Conservation (phyloP, 1,140 invertebrate genomes). For the Zaprionus ornatus region DNA sequence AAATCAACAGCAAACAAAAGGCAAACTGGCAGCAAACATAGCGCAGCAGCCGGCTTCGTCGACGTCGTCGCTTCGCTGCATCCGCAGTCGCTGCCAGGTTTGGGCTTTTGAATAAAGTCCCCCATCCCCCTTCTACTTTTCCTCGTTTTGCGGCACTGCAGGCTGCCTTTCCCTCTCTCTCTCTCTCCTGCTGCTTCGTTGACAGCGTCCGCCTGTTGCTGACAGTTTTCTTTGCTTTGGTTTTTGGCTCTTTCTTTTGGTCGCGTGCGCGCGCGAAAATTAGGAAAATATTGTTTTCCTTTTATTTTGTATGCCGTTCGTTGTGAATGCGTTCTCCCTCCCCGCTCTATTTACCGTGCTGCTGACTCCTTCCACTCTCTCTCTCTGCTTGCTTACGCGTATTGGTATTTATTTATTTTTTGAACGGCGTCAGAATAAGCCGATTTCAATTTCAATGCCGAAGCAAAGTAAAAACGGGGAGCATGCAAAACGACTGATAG, state of each 20-base stretch:
- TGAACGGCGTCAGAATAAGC: slow-evolving; percentile 41
- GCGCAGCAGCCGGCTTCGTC: not conserved
- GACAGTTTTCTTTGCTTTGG: slow-evolving; percentile 72
- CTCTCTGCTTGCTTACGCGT: slow-evolving; percentile 9
- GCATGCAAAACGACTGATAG: slow-evolving; percentile 7
- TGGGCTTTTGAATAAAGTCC: slow-evolving; percentile 1
- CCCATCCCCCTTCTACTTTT: not conserved
- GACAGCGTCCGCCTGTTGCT: slow-evolving; percentile 61
- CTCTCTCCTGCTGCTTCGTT: slow-evolving; percentile 23
- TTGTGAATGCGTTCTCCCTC: not conserved
- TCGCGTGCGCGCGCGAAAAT: slow-evolving; percentile 75
- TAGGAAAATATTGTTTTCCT: slow-evolving; percentile 79
- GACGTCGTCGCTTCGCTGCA: slow-evolving; percentile 37
- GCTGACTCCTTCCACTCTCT: not conserved
- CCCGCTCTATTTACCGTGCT: not conserved
- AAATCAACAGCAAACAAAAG: slow-evolving; percentile 77
- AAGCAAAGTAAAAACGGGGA: slow-evolving; percentile 60
- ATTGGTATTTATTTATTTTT: slow-evolving; percentile 53
- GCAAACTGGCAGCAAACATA: slow-evolving; percentile 39
- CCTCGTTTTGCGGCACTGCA: slow-evolving; percentile 22
- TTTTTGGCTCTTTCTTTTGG: slow-evolving; percentile 55
- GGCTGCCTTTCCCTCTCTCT: slow-evolving; percentile 9
- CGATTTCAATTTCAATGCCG: slow-evolving; percentile 73
- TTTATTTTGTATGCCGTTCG: slow-evolving; percentile 35
- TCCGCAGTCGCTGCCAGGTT: slow-evolving; percentile 16